These are phyloP conservation scores for Montipora capricornis DNA, from an alignment of 64 coral and sea anemone genomes.

Conservation along the genomic window DNA sequence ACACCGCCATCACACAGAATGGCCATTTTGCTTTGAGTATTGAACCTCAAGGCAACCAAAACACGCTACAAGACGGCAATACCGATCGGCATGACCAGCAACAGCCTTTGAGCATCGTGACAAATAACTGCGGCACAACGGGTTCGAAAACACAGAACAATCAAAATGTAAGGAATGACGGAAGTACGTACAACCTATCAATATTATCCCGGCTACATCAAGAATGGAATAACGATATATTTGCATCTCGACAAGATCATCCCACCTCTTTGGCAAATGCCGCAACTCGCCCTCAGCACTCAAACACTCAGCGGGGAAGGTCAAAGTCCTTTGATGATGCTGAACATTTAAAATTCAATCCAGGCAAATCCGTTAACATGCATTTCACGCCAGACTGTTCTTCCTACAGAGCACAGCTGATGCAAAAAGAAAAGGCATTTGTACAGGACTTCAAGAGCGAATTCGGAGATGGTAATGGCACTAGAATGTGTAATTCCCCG, in stretches of 20 bases:
- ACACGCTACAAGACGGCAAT: not conserved
- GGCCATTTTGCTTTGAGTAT: not conserved
- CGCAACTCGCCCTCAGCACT: not conserved
- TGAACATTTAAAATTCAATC: not conserved
- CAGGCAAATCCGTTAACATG: not conserved
- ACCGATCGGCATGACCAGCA: not conserved
- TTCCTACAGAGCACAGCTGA: not conserved
- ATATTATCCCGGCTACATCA: not conserved
- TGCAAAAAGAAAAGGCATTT: not conserved
- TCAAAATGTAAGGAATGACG: not conserved
- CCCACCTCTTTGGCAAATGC: not conserved
- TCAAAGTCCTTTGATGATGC: not conserved
- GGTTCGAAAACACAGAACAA: not conserved
- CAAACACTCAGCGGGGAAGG: not conserved
- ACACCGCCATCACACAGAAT: not conserved
- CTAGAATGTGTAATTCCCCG: not conserved
- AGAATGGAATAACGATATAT: not conserved
- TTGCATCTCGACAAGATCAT: not conserved
- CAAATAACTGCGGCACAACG: not conserved
- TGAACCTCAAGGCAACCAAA: not conserved
- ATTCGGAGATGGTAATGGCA: not conserved
- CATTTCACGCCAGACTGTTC: not conserved
- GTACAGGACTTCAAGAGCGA: not conserved
- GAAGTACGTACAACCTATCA: not conserved
- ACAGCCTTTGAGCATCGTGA: not conserved